Percentiles rank a stretch among this genome's conserved stretches.
Evolutionary conservation across 2,888 invertebrate genomes (phyloP).

Genomic region (Spisula subtruncata): DNA sequence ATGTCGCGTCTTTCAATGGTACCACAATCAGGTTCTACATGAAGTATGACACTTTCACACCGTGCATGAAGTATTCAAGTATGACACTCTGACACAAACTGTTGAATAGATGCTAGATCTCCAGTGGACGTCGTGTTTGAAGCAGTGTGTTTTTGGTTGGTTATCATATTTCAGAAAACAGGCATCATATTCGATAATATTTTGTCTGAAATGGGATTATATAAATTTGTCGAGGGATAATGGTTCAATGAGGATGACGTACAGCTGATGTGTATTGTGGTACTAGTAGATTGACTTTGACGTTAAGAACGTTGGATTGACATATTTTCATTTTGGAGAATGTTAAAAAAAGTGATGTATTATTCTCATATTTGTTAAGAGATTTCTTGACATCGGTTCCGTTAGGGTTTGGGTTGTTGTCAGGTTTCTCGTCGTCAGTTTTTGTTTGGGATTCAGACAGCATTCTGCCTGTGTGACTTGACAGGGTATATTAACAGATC

Average conservation of each 20-base stretch:
- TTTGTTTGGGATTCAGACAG: background rate
- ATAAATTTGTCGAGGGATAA: background rate
- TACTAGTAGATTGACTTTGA: background rate
- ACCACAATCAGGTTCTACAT: constrained; percentile 61
- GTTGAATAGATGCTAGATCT: background rate
- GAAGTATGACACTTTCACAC: constrained; percentile 19
- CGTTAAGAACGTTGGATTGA: background rate
- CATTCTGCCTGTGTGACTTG: background rate
- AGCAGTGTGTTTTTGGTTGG: too few relatives aligned
- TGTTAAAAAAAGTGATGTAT: background rate
- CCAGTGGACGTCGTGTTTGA: background rate
- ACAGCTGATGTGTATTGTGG: background rate
- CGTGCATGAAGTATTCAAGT: too few relatives aligned
- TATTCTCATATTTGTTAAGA: constrained; percentile 16
- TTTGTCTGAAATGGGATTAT: background rate
- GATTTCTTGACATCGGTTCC: background rate
- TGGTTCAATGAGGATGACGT: background rate
- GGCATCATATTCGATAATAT: too few relatives aligned
- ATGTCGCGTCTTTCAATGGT: constrained; percentile 84
- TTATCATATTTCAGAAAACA: too few relatives aligned
- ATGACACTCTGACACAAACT: background rate
- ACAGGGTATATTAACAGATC: background rate
- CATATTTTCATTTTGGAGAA: background rate
- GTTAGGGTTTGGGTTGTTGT: too few relatives aligned
- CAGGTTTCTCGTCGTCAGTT: too few relatives aligned